Conservation (phyloP, 1,140 invertebrate species). For the Trichogramma pretiosum region DNA sequence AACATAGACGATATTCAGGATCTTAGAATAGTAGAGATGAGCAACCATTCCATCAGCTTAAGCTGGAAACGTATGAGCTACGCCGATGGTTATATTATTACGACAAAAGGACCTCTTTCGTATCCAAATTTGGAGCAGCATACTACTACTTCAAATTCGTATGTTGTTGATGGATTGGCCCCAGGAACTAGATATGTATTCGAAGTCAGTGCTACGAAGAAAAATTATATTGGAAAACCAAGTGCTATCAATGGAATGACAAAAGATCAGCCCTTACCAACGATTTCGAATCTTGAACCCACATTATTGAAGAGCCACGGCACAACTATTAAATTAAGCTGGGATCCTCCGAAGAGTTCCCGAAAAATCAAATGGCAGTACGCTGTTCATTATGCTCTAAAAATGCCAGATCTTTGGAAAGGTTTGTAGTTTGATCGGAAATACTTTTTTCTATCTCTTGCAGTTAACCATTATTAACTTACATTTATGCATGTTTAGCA, state of each 20-base stretch:
- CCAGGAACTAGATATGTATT: conserved; percentile 53
- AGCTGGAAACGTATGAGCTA: conserved; percentile 51
- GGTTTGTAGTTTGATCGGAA: no score
- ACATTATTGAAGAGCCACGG: conserved; percentile 48
- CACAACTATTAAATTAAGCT: conserved; percentile 56
- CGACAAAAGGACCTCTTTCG: conserved; percentile 37
- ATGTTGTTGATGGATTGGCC: conserved; percentile 49
- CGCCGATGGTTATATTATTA: conserved; percentile 57
- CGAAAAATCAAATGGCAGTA: conserved; percentile 52
- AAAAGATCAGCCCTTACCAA: conserved; percentile 48
- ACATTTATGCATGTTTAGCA: conserved; percentile 35
- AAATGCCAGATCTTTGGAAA: conserved; percentile 43
- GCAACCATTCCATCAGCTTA: conserved; percentile 48
- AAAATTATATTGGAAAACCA: conserved; percentile 50
- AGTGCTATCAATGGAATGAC: conserved; percentile 45
- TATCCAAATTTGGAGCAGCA: conserved; percentile 45
- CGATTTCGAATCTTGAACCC: conserved; percentile 43
- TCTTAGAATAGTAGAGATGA: conserved; percentile 42
- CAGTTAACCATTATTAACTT: no score
- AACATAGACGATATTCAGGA: conserved; percentile 54
- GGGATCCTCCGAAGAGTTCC: conserved; percentile 51
- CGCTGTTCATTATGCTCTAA: conserved; percentile 55
- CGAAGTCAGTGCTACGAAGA: conserved; percentile 55
- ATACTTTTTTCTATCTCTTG: no score
- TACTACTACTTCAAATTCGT: conserved; percentile 36